Evolutionary conservation across 1,140 invertebrate genomes (phyloP).

Genomic region (Globodera rostochiensis): DNA sequence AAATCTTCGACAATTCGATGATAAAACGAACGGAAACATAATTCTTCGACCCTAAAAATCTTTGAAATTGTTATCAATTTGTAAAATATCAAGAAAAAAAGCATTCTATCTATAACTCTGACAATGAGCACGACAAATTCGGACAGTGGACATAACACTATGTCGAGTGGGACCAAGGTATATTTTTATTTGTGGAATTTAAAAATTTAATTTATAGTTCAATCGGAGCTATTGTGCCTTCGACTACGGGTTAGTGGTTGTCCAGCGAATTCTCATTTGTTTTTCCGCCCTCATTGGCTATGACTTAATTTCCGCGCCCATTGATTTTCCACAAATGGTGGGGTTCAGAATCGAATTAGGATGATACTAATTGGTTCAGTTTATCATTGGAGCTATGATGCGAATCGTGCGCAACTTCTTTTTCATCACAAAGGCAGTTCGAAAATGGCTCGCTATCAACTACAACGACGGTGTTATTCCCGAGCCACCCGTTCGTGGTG

Average conservation of each 20-base stretch:
- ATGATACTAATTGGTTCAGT: slow-evolving; percentile 11
- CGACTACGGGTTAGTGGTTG: slow-evolving; percentile 16
- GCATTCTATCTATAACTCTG: background rate
- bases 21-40: no score
- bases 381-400: background rate
- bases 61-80: no score
- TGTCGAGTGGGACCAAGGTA: background rate
- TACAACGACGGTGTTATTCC: slow-evolving; percentile 35
- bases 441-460: slow-evolving; percentile 35
- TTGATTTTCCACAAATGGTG: slow-evolving; percentile 2
- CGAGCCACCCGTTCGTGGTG: slow-evolving; percentile 17
- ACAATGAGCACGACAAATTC: background rate
- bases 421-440: slow-evolving; percentile 14
- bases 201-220: background rate
- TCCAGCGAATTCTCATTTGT: slow-evolving; percentile 7
- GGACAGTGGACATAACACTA: background rate
- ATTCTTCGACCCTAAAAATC: no score
- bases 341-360: background rate
- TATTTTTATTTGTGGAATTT: background rate
- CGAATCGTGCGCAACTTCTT: slow-evolving; percentile 31
- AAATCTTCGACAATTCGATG: no score
- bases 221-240: slow-evolving; percentile 1
- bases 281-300: slow-evolving; percentile 12
- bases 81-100: no score
- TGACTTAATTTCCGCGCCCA: slow-evolving; percentile 10